phyloP scores from a whole-genome alignment of 2,888 invertebrate genomes.

The Cerastis rubricosa region DNA sequence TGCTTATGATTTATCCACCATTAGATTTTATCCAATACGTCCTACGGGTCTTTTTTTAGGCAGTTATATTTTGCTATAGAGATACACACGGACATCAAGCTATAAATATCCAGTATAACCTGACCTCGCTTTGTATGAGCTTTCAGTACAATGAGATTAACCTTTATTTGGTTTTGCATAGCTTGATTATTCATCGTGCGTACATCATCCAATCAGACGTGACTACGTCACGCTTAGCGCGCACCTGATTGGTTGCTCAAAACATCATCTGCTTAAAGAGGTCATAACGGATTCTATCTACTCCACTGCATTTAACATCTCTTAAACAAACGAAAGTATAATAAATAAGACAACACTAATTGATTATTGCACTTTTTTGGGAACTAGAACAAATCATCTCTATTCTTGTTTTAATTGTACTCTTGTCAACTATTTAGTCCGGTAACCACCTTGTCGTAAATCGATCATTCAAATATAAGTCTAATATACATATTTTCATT shows the following conservation, averaged over 20 bases:
- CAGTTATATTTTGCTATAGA: neutral
- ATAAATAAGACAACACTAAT: conserved; percentile 45
- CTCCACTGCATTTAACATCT: conserved; percentile 22
- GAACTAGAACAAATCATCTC: conserved; percentile 32
- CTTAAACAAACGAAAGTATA: conserved; percentile 39
- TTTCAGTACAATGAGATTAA: no score
- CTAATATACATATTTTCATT: conserved; percentile 65
- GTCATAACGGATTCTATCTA: conserved; percentile 21
- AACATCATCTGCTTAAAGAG: conserved; percentile 1
- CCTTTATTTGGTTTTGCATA: no score
- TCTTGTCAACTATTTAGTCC: neutral
- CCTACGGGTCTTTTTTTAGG: neutral
- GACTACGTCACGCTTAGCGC: conserved; percentile 3
- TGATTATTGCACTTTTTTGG: conserved; percentile 52
- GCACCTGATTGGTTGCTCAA: neutral
- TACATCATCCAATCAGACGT: conserved; percentile 13
- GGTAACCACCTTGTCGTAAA: conserved; percentile 1
- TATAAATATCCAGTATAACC: no score
- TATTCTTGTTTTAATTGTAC: conserved; percentile 10
- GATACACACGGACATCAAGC: no score
- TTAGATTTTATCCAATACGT: neutral
- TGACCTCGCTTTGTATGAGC: no score
- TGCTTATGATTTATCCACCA: neutral
- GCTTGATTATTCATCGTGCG: no score
- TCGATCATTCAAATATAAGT: conserved; percentile 14